Evolutionary conservation across 2,888 invertebrate genomes (phyloP), one percentile per base, ranked within the genome.

Genomic region (Balanococcus diminutus): DNA sequence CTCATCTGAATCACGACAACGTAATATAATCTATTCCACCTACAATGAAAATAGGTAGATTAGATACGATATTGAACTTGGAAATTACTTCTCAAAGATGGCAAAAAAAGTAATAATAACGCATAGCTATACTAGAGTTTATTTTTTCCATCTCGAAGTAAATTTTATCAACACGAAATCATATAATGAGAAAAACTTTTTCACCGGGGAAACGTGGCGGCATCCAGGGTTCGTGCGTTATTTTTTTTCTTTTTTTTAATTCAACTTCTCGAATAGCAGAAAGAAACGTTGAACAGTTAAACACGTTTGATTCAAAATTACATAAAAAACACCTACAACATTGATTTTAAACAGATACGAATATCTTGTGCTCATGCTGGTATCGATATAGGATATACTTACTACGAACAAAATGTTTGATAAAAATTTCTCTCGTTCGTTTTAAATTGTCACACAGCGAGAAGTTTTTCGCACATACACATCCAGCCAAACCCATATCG

Each of bases 101-200:
- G 11, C 61, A 28, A 67, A 67, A 67, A 67, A 51, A 51, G 2
- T 51, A 51, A 51, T 51, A 51, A 67, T 67, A 67, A 67, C 28
- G 28, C 61, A 67, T 14, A 25, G 28, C 51, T 51, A 51, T 51
- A n/a, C n/a, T 19, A 9, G 51, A 51, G 5, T 51, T 67, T 67
- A n/a, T n/a, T 28, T 25, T 14, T 9, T 19, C 28, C 25, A 67
- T 28, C 28, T 67, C 28, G 22, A 28, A 28, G 28, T 14, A 67
- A 22, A 28, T 67, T 67, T 67, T 9, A 67, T 67, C 22, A 67
- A 67, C n/a, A n/a, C 61, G 22, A 67, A 28, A 67, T 67, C 61
- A 67, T 28, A 28, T 67, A 67, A 67, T 67, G 61, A 67, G 61
- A 67, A 67, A 67, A 67, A 67, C 61, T 67, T 67, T 67, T 67